A percentile compares a stretch with the other conserved stretches of the same genome.
Conservation (phyloP, 2,113 vertebrate species). For the Xiphophorus maculatus region DNA sequence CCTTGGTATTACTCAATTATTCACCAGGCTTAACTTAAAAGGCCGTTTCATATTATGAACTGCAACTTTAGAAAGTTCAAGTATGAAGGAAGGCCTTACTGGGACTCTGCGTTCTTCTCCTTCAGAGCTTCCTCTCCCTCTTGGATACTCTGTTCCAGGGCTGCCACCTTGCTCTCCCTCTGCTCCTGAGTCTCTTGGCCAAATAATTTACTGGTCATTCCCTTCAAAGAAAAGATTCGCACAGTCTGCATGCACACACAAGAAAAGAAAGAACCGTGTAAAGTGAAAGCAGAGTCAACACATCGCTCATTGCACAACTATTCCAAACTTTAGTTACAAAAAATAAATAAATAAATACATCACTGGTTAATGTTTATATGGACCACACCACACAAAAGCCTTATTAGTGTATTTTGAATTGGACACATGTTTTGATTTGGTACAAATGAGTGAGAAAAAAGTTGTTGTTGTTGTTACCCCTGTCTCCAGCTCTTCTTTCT, state of each 20-base stretch:
- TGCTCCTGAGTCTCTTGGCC: constrained; percentile 93
- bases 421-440: neutral
- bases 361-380: neutral
- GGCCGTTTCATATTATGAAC: neutral
- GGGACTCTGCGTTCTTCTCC: constrained; percentile 87
- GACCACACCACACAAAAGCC: neutral
- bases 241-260: constrained; percentile 81
- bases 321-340: neutral
- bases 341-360: neutral
- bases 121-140: constrained; percentile 87
- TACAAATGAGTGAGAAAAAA: neutral
- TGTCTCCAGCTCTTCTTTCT: constrained; percentile 89
- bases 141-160: constrained; percentile 88
- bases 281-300: neutral
- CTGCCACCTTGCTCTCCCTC: constrained; percentile 86
- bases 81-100: constrained; percentile 74
- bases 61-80: neutral
- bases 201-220: constrained; percentile 94
- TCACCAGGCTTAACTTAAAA: neutral
- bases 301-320: neutral
- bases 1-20: too few species aligned
- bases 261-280: constrained; percentile 11
- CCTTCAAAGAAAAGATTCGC: constrained; percentile 91
- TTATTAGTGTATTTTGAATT: neutral
- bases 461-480: constrained; percentile 81